Conservation (phyloP, 2,113 vertebrate genomes). For the Mesembrinibis cayennensis region DNA sequence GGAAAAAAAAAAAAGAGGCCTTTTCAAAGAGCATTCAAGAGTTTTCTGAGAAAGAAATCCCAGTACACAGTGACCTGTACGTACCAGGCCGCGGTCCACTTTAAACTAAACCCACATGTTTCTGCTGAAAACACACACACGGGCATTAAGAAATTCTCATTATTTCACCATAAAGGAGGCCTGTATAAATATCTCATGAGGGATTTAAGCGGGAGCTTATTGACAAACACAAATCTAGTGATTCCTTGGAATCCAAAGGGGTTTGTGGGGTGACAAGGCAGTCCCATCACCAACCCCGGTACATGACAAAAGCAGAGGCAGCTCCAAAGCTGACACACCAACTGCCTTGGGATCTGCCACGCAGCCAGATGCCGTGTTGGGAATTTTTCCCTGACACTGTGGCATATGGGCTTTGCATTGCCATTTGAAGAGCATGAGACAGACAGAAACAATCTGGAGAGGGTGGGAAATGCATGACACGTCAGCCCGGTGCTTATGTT, state of each 20-base stretch:
- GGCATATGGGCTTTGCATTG: slow-evolving; percentile 40
- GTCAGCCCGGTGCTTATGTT: background rate
- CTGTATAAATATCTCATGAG: background rate
- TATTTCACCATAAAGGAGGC: slow-evolving; percentile 5
- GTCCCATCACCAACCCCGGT: background rate
- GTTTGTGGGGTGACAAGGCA: background rate
- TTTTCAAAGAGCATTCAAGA: slow-evolving; percentile 39
- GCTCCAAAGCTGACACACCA: slow-evolving; percentile 22
- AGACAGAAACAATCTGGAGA: slow-evolving; percentile 5
- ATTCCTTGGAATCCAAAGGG: background rate
- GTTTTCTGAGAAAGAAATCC: slow-evolving; percentile 25
- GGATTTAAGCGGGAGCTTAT: background rate
- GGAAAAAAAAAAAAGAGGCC: background rate
- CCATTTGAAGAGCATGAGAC: background rate
- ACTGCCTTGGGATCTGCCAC: slow-evolving; percentile 1
- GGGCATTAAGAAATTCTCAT: background rate
- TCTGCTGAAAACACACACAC: background rate
- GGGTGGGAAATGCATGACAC: background rate
- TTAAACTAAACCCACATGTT: background rate
- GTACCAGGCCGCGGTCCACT: background rate
- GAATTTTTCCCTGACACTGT: background rate
- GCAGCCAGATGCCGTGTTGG: slow-evolving; percentile 7
- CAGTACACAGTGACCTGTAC: slow-evolving; percentile 4
- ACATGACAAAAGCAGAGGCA: slow-evolving; percentile 17
- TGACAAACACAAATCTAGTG: background rate